A percentile compares a stretch with the other conserved stretches of the same genome.
phyloP scores from a whole-genome alignment of 2,797 vertebrate species.

The Rhadinocentrus ornatus region DNA sequence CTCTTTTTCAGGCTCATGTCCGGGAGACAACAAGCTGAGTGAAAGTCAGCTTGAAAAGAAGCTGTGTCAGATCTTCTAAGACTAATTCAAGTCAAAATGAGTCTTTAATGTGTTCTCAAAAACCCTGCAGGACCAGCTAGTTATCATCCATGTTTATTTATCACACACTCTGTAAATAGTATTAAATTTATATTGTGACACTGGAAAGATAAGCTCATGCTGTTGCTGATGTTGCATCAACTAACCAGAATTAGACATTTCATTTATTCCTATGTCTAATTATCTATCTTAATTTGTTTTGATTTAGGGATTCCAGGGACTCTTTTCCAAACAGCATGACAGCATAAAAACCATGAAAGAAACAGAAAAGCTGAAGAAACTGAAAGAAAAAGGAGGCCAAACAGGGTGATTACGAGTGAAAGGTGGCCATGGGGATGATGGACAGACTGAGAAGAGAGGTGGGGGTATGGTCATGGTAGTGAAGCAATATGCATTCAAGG shows the following conservation, averaged over 20 bases:
- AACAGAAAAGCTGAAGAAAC: conserved; percentile 66
- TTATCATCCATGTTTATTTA: not conserved
- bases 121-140: not conserved
- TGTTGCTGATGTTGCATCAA: conserved; percentile 31
- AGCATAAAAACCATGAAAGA: conserved; percentile 73
- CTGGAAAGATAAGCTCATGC: conserved; percentile 31
- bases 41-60: conserved; percentile 40
- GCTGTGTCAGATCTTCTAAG: conserved; percentile 33
- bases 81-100: conserved; percentile 24
- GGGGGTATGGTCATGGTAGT: conserved; percentile 47
- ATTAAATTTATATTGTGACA: conserved; percentile 29
- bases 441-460: conserved; percentile 62
- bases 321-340: conserved; percentile 44
- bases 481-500: conserved; percentile 76
- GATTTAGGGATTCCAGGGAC: conserved; percentile 56
- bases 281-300: conserved; percentile 72
- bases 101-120: conserved; percentile 27
- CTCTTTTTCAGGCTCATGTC: conserved; percentile 75
- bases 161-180: conserved; percentile 4
- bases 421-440: conserved; percentile 71
- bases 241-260: conserved; percentile 44
- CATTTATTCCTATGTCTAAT: conserved; percentile 63
- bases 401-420: conserved; percentile 72
- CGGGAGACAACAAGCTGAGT: conserved; percentile 49
- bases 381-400: conserved; percentile 60